Evolutionary conservation across 2,888 invertebrate genomes (phyloP).

Genomic region (Merodon equestris): DNA sequence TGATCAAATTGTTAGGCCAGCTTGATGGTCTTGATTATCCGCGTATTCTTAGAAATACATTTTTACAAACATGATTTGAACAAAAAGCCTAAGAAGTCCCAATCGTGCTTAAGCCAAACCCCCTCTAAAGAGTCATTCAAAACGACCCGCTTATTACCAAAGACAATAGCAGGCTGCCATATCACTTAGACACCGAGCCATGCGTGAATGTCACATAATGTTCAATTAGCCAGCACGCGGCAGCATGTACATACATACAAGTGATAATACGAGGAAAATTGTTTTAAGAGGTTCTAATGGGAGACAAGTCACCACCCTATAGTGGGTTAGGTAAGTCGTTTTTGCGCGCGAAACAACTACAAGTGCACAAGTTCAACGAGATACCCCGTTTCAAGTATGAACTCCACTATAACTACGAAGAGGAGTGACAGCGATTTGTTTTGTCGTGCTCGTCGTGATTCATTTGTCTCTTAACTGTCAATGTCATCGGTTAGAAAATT

Average conservation of each 20-base stretch:
- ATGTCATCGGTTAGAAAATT: slow-evolving; percentile 38
- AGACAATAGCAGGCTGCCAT: no score
- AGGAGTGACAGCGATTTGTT: neutral
- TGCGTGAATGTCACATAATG: slow-evolving; percentile 32
- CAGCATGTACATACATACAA: slow-evolving; percentile 5
- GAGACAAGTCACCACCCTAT: neutral
- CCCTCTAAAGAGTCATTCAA: no score
- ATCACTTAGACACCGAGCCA: neutral
- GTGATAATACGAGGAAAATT: slow-evolving; percentile 27
- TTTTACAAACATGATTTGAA: no score
- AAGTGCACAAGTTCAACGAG: slow-evolving; percentile 28
- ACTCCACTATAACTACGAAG: slow-evolving; percentile 11
- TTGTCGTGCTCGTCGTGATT: slow-evolving; percentile 32
- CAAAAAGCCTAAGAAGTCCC: no score
- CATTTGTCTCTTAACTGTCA: slow-evolving; percentile 26
- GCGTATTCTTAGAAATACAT: no score
- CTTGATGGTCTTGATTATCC: no score
- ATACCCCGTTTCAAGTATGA: slow-evolving; percentile 22
- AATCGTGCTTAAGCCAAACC: no score
- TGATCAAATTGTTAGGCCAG: no score
- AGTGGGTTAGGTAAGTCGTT: neutral
- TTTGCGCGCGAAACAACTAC: slow-evolving; percentile 17
- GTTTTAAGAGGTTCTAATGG: slow-evolving; percentile 35
- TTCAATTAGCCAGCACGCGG: slow-evolving; percentile 35
- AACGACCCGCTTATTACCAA: no score